A percentile compares a stretch with the other conserved stretches of the same genome.
Conservation (phyloP, 2,888 invertebrate species). For the Zhengitettix transpicula region DNA sequence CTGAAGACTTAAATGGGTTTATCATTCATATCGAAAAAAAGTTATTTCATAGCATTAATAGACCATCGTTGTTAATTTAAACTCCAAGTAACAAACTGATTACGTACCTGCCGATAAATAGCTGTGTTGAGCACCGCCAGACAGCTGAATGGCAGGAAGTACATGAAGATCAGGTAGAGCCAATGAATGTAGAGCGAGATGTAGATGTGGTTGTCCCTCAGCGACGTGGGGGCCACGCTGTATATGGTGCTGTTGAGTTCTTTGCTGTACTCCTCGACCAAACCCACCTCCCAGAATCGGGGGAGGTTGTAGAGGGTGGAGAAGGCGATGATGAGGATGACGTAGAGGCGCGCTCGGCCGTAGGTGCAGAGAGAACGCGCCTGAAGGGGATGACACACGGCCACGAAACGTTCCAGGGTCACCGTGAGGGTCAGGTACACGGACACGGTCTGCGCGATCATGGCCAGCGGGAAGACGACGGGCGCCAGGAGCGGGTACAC, state of each 20-base stretch:
- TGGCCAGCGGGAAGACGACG: slow-evolving; percentile 64
- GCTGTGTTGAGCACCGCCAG: slow-evolving; percentile 79
- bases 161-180: slow-evolving; percentile 87
- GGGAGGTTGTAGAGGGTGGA: slow-evolving; percentile 76
- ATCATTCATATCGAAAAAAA: too few relatives aligned
- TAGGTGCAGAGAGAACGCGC: slow-evolving; percentile 85
- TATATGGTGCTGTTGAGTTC: slow-evolving; percentile 44
- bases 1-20: too few relatives aligned
- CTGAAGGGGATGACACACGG: slow-evolving; percentile 76
- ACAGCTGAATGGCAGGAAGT: slow-evolving; percentile 77
- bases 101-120: slow-evolving; percentile 65
- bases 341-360: slow-evolving; percentile 68
- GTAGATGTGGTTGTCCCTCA: slow-evolving; percentile 56
- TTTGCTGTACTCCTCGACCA: slow-evolving; percentile 19
- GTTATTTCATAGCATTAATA: too few relatives aligned
- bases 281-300: slow-evolving; percentile 38
- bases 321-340: slow-evolving; percentile 61
- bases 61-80: too few relatives aligned
- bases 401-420: slow-evolving; percentile 86
- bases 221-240: slow-evolving; percentile 48
- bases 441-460: slow-evolving; percentile 82
- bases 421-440: slow-evolving; percentile 77
- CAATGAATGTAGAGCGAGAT: slow-evolving; percentile 81
- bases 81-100: too few relatives aligned
- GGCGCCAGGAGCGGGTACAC: slow-evolving; percentile 63